Conservation (phyloP, 2,888 invertebrate species). For the Pseudolycoriella hygida region DNA sequence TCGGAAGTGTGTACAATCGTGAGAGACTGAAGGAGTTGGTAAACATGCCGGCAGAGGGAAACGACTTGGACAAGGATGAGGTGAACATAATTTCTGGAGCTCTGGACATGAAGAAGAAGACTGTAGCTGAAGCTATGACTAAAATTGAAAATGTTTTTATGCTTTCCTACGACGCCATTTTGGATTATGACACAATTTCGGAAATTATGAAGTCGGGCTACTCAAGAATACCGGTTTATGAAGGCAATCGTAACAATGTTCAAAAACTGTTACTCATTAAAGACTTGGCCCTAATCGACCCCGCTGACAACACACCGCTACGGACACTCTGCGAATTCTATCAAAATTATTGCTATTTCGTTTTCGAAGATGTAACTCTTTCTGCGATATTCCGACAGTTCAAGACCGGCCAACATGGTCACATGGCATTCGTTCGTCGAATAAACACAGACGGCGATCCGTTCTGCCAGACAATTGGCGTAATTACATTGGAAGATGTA, state of each 20-base stretch:
- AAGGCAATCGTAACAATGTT: conserved; percentile 67
- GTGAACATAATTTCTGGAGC: conserved; percentile 97
- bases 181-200: conserved; percentile 94
- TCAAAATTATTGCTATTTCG: conserved; percentile 89
- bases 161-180: conserved; percentile 70
- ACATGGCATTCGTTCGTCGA: conserved; percentile 88
- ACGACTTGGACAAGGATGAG: conserved; percentile 82
- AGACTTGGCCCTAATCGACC: conserved; percentile 95
- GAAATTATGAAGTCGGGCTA: conserved; percentile 92
- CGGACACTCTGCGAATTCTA: conserved; percentile 89
- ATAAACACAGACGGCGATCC: conserved; percentile 89
- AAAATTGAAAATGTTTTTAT: conserved; percentile 91
- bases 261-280: conserved; percentile 94
- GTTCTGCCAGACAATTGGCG: conserved; percentile 81
- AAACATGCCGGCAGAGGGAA: conserved; percentile 76
- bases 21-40: conserved; percentile 92
- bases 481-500: conserved; percentile 92
- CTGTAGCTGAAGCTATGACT: conserved; percentile 90
- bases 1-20: conserved; percentile 90
- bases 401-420: conserved; percentile 52
- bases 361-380: conserved; percentile 88
- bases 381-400: conserved; percentile 94
- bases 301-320: conserved; percentile 90
- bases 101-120: conserved; percentile 84
- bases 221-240: conserved; percentile 91